phyloP scores from a whole-genome alignment of 2,888 invertebrate genomes.

The Melipona beecheii region DNA sequence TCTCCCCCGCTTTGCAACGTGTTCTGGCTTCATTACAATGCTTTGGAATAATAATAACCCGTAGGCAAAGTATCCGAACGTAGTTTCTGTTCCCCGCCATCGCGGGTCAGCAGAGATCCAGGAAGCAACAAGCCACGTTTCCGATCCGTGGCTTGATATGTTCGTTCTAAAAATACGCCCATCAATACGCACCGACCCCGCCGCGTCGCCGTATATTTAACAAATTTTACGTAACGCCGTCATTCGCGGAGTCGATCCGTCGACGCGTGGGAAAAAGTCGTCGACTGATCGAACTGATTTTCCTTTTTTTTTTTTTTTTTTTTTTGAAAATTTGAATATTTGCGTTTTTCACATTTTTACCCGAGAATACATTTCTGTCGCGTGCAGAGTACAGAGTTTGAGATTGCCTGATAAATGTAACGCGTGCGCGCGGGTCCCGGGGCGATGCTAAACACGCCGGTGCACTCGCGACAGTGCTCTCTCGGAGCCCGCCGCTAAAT shows the following conservation, averaged over 20 bases:
- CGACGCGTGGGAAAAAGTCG: conserved; percentile 15
- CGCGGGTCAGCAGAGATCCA: neutral
- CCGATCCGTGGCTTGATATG: conserved; percentile 11
- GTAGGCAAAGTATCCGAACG: conserved; percentile 3
- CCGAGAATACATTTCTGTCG: too few relatives aligned
- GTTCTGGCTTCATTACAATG: neutral
- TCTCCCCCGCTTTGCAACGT: neutral
- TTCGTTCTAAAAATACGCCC: conserved; percentile 19
- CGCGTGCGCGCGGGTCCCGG: neutral
- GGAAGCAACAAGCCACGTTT: neutral
- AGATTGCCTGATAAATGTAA: neutral
- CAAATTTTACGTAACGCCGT: conserved; percentile 28
- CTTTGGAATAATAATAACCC: conserved; percentile 33
- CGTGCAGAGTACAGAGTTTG: too few relatives aligned
- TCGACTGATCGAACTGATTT: neutral
- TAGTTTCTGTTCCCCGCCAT: neutral
- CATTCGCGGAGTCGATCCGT: neutral
- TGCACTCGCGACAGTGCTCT: neutral
- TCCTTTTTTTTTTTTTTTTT: too few relatives aligned
- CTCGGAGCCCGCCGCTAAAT: neutral
- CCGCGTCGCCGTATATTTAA: neutral
- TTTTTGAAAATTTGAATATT: too few relatives aligned
- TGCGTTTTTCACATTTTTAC: too few relatives aligned
- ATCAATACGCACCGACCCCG: neutral
- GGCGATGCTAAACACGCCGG: neutral